Evolutionary conservation across 2,797 vertebrate genomes (phyloP).

Genomic region (Aselliscus stoliczkanus): DNA sequence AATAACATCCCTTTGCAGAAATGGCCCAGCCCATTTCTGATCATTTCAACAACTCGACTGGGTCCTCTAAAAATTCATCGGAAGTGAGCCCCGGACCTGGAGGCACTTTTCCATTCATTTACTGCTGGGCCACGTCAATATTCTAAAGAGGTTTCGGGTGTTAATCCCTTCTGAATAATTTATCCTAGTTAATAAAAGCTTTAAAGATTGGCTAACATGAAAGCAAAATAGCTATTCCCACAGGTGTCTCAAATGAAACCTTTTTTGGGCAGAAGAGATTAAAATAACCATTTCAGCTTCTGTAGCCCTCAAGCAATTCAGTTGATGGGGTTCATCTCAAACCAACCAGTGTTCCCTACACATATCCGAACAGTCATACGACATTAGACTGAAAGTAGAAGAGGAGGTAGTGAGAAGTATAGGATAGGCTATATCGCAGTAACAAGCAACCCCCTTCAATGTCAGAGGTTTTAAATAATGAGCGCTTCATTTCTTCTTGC

Average conservation of each 20-base stretch:
- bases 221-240: neutral
- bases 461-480: neutral
- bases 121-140: neutral
- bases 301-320: neutral
- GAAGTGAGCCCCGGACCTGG: neutral
- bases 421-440: fast-evolving
- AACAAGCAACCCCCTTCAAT: neutral
- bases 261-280: neutral
- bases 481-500: neutral
- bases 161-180: conserved; percentile 16
- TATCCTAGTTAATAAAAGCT: conserved; percentile 16
- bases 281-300: neutral
- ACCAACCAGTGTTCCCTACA: neutral
- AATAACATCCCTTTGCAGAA: neutral
- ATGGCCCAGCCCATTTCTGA: neutral
- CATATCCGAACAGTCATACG: fast-evolving
- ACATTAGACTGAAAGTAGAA: fast-evolving
- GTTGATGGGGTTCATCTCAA: neutral
- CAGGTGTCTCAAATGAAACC: neutral
- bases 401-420: neutral
- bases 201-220: neutral
- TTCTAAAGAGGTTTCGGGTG: neutral
- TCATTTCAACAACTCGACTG: neutral
- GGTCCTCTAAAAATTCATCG: neutral
- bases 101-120: neutral